Evolutionary conservation across 2,888 invertebrate genomes (phyloP).

Genomic region (Thymelicus sylvestris): DNA sequence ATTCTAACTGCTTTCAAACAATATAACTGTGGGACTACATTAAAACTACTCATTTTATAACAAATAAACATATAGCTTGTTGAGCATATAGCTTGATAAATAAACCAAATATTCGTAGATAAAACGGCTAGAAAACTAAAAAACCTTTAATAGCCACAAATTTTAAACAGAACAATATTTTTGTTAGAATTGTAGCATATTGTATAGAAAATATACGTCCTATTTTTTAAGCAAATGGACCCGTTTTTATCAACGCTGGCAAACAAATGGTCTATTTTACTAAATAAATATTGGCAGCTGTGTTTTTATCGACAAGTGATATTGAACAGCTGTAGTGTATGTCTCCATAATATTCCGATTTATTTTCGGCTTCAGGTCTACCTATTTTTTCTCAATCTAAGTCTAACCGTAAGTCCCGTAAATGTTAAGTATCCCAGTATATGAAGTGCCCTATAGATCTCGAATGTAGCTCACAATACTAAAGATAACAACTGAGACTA

Average conservation of each 20-base stretch:
- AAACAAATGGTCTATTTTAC: neutral
- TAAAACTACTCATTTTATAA: no score
- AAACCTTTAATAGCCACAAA: neutral
- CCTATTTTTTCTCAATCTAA: neutral
- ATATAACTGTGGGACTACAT: no score
- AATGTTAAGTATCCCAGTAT: no score
- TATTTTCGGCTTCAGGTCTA: neutral
- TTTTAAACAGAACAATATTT: neutral
- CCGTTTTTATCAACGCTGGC: neutral
- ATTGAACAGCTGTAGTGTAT: neutral
- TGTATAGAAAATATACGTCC: neutral
- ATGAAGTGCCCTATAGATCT: no score
- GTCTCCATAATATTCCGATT: neutral
- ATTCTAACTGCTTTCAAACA: no score
- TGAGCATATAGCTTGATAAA: no score
- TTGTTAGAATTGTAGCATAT: neutral
- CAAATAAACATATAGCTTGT: no score
- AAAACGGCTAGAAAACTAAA: neutral
- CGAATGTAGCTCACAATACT: no score
- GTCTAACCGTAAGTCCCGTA: neutral
- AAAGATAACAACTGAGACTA: no score
- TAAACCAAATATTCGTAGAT: neutral
- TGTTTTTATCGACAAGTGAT: neutral
- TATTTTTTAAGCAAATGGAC: slow-evolving; percentile 1
- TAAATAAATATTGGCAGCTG: slow-evolving; percentile 6